These are phyloP conservation scores for Drosophila guanche DNA, from an alignment of 1,140 invertebrate genomes.

Conservation along the genomic window DNA sequence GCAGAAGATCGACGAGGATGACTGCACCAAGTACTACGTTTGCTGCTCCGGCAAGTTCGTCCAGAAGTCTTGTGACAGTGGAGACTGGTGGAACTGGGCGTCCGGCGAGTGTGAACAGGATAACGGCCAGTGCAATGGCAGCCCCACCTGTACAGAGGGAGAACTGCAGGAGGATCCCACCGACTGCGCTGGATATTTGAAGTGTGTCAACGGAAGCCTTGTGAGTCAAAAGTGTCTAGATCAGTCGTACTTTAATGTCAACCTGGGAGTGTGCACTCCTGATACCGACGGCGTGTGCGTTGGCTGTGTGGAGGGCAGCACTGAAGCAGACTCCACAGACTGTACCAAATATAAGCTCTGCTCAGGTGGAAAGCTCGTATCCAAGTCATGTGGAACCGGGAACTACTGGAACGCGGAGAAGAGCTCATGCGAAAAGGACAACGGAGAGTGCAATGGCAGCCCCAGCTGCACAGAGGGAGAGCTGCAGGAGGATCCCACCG, in stretches of 20 bases:
- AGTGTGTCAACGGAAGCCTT: constrained; percentile 24
- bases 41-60: constrained; percentile 55
- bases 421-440: constrained; percentile 13
- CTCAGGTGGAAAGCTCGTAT: constrained; percentile 18
- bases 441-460: constrained; percentile 37
- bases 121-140: constrained; percentile 16
- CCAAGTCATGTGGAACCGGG: constrained; percentile 7
- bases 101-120: not conserved
- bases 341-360: constrained; percentile 43
- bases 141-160: constrained; percentile 27
- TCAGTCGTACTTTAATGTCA: not conserved
- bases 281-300: constrained; percentile 24
- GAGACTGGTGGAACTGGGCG: constrained; percentile 38
- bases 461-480: constrained; percentile 29
- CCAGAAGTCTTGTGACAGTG: constrained; percentile 40
- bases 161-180: constrained; percentile 20
- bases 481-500: constrained; percentile 12
- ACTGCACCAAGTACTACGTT: constrained; percentile 51
- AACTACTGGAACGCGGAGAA: constrained; percentile 23
- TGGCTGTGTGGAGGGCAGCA: constrained; percentile 27
- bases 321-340: not conserved
- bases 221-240: constrained; percentile 2
- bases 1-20: constrained; percentile 31
- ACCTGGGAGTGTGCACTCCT: not conserved
- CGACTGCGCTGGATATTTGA: constrained; percentile 33